phyloP scores from a whole-genome alignment of 2,797 vertebrate genomes.

The Aulostomus chinensis region DNA sequence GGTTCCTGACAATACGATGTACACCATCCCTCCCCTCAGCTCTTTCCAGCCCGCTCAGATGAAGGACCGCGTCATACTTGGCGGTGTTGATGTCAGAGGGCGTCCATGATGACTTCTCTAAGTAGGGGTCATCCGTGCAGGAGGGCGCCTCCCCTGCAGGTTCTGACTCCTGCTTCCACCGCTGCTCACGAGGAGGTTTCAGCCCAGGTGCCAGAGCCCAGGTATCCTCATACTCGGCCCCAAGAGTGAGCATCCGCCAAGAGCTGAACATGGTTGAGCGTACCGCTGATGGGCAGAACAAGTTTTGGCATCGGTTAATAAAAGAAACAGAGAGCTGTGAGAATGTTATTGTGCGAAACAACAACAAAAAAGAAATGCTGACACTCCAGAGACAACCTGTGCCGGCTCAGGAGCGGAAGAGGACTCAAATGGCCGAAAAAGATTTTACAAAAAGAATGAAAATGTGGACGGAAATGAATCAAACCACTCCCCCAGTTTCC shows the following conservation, averaged over 20 bases:
- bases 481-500: too few relatives aligned
- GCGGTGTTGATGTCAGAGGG: neutral
- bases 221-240: constrained; percentile 69
- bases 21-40: constrained; percentile 14
- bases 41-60: constrained; percentile 33
- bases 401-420: too few relatives aligned
- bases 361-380: too few relatives aligned
- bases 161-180: neutral
- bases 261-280: constrained; percentile 70
- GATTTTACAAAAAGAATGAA: too few relatives aligned
- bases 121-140: neutral
- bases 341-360: too few relatives aligned
- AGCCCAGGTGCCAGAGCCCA: constrained; percentile 62
- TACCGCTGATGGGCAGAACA: constrained; percentile 48
- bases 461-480: too few relatives aligned
- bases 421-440: too few relatives aligned
- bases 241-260: constrained; percentile 80
- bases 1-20: constrained; percentile 54
- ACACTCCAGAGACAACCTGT: too few relatives aligned
- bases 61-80: constrained; percentile 40
- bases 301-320: too few relatives aligned
- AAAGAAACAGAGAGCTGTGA: too few relatives aligned
- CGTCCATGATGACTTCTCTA: constrained; percentile 10
- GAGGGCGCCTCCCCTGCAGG: neutral
- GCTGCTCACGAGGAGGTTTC: neutral